Base-by-base conservation (phyloP, 2,113 vertebrate genomes). In the Oxyura jamaicensis region DNA sequence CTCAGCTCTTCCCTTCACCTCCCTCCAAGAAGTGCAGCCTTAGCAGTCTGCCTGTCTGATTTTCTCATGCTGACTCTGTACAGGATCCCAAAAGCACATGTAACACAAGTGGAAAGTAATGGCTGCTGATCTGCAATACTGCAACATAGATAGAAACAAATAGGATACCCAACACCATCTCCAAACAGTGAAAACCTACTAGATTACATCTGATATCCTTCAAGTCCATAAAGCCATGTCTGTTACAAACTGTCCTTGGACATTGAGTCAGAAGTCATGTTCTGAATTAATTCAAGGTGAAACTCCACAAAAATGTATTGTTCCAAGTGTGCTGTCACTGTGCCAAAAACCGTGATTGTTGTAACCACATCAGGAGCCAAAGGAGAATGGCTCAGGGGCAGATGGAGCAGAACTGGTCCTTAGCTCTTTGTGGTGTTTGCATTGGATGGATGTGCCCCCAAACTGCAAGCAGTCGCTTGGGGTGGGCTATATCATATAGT, bases 1-100 rank as follows among this genome's bases (percentile, higher is more conserved):
- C 76, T 88, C 68, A 39, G 35, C 48, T 79, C 21, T 53, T 53
- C 15, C 36, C 39, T 42, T 68, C 11, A 1, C 52, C 39, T 12
- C 12, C 4, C n/a, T 91, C 41, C 29, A 56, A 88, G 60, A 86
- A 94, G 73, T 58, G 58, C 28, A 16, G 23, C 8, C 68, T 26
- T 67, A 83, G 80, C 86, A 75, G 29, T 52, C 22, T 96, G 65
- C 52, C 62, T 81, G 50, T 17, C 33, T 81, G 35, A 50, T 83
- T 59, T 78, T 75, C 67, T 92, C 67, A 44, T 76, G 72, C 52
- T 62, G 87, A 46, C 66, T 74, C 60, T 65, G n/a, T 53, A 83
- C 11, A 59, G 35, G 74, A 83, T 83, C 31, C 7, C 78, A 62
- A 90, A 92, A 58, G 59, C 63, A 46, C 8, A 6, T 67, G 33